Conservation (phyloP, 2,888 invertebrate species). For the Drosophila vallismaia region DNA sequence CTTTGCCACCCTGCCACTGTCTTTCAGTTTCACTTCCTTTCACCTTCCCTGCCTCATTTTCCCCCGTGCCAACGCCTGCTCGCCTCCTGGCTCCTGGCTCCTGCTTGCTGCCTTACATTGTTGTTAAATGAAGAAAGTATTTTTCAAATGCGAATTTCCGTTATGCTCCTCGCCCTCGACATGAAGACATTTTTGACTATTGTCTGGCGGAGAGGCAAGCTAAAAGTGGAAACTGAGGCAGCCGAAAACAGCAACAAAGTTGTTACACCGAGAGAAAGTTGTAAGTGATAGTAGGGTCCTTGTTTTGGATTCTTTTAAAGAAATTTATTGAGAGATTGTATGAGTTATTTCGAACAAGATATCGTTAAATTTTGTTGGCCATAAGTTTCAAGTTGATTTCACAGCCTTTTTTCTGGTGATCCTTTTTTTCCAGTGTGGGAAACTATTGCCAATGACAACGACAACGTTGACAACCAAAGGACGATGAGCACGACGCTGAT, state of each 20-base stretch:
- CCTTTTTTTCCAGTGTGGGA: conserved; percentile 26
- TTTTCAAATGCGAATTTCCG: conserved; percentile 80
- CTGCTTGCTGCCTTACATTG: conserved; percentile 61
- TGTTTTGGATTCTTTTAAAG: too few relatives aligned
- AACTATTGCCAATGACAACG: conserved; percentile 78
- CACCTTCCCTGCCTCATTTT: conserved; percentile 7
- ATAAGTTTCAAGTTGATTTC: too few relatives aligned
- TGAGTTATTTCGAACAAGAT: not conserved
- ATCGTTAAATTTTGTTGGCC: too few relatives aligned
- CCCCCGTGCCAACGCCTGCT: conserved; percentile 1
- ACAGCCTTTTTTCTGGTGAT: not conserved
- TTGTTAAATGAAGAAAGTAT: conserved; percentile 80
- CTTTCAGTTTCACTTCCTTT: conserved; percentile 1
- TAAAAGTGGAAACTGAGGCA: conserved; percentile 47
- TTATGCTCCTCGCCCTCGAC: conserved; percentile 76
- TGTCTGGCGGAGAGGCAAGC: conserved; percentile 61
- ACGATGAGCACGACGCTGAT: conserved; percentile 63
- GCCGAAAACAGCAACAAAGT: conserved; percentile 73
- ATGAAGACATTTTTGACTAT: conserved; percentile 77
- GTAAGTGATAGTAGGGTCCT: too few relatives aligned
- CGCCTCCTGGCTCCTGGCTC: not conserved
- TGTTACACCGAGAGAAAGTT: conserved; percentile 5
- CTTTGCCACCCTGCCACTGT: conserved; percentile 64
- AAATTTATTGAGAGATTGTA: too few relatives aligned
- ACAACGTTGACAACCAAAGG: conserved; percentile 39